A percentile compares a stretch with the other conserved stretches of the same genome.
Evolutionary conservation across 2,888 invertebrate genomes (phyloP).

Genomic region (Drosophila engyochracea): DNA sequence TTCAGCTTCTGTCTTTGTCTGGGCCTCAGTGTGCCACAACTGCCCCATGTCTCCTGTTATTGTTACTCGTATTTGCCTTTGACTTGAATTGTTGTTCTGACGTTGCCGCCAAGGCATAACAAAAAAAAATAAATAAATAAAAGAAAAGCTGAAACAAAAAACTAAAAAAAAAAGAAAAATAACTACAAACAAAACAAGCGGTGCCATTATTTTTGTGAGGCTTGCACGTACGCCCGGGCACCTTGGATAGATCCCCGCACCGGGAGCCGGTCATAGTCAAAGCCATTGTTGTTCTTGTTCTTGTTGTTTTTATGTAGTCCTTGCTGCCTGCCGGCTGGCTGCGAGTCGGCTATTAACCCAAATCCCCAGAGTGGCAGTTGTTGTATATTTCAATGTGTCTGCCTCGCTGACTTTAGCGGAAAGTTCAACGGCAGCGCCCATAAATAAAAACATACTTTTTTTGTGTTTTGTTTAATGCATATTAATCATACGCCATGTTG

Average conservation of each 20-base stretch:
- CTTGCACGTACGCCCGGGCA: slow-evolving; percentile 70
- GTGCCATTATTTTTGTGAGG: slow-evolving; percentile 70
- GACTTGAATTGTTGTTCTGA: slow-evolving; percentile 40
- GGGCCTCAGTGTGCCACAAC: slow-evolving; percentile 63
- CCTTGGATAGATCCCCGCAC: slow-evolving; percentile 51
- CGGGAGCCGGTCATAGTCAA: slow-evolving; percentile 35
- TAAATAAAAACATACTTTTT: slow-evolving; percentile 53
- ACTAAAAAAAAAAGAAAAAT: slow-evolving; percentile 17
- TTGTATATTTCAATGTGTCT: slow-evolving; percentile 61
- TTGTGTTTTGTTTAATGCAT: slow-evolving; percentile 53
- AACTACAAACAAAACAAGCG: slow-evolving; percentile 64
- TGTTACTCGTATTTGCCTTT: slow-evolving; percentile 59
- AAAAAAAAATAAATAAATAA: slow-evolving; percentile 24
- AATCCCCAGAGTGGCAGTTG: slow-evolving; percentile 78
- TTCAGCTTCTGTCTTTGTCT: slow-evolving; percentile 22
- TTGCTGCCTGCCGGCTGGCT: slow-evolving; percentile 21
- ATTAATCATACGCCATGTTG: slow-evolving; percentile 72
- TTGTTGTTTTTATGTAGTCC: slow-evolving; percentile 36
- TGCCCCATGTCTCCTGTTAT: slow-evolving; percentile 29
- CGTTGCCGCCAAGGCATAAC: slow-evolving; percentile 49
- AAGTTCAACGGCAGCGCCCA: slow-evolving; percentile 72
- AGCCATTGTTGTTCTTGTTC: slow-evolving; percentile 40
- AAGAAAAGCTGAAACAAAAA: slow-evolving; percentile 5
- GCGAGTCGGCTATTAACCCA: slow-evolving; percentile 80
- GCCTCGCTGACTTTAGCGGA: slow-evolving; percentile 69